Conservation (phyloP, 1,140 invertebrate species). For the Charaxes varanes region DNA sequence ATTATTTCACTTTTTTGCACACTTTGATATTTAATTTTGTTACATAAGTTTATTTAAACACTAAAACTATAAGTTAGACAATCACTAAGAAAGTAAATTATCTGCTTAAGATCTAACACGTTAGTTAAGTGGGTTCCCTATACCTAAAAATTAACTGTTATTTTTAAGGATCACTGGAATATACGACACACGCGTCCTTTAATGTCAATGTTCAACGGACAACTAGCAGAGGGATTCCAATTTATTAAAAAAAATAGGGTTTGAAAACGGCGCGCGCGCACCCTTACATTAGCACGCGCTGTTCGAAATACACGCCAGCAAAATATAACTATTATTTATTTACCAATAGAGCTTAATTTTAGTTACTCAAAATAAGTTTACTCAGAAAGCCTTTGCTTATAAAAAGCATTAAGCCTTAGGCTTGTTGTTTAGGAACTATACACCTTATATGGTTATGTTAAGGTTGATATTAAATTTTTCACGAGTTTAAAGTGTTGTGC, state of each 20-base stretch:
- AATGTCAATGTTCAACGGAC: slow-evolving; percentile 38
- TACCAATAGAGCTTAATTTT: slow-evolving; percentile 6
- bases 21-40: background rate
- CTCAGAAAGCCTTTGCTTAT: background rate
- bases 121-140: no score
- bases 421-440: slow-evolving; percentile 2
- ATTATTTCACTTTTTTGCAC: background rate
- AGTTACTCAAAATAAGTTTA: background rate
- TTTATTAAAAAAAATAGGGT: slow-evolving; percentile 44
- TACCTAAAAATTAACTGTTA: background rate
- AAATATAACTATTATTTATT: background rate
- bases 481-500: slow-evolving; percentile 23
- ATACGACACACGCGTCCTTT: slow-evolving; percentile 20
- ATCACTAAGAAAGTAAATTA: no score
- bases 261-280: slow-evolving; percentile 60
- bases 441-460: background rate
- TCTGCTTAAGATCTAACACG: no score
- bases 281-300: slow-evolving; percentile 58
- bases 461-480: background rate
- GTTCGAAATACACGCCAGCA: slow-evolving; percentile 10
- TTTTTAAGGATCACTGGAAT: background rate
- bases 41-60: background rate
- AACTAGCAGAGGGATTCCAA: slow-evolving; percentile 41
- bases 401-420: background rate
- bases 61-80: background rate